phyloP scores from a whole-genome alignment of 2,888 invertebrate species.

The Drosophila crucigera region DNA sequence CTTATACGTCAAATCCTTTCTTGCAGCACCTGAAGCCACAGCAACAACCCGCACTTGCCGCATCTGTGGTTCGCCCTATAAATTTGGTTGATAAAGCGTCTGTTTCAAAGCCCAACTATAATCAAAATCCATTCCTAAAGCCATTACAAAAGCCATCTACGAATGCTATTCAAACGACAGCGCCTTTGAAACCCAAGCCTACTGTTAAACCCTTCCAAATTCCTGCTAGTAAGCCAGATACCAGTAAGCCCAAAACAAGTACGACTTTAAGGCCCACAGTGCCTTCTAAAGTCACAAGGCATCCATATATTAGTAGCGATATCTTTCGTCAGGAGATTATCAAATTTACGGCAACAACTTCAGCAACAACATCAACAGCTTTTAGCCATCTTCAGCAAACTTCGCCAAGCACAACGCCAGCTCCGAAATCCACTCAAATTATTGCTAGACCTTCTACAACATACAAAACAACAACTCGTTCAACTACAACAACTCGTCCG shows the following conservation, averaged over 20 bases:
- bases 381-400: conserved; percentile 2
- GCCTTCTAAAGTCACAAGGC: conserved; percentile 18
- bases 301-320: conserved; percentile 65
- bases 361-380: conserved; percentile 29
- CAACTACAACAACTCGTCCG: conserved; percentile 32
- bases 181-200: conserved; percentile 4
- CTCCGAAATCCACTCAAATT: conserved; percentile 18
- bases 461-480: conserved; percentile 30
- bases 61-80: background rate
- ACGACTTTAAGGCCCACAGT: conserved; percentile 29
- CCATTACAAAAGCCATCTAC: conserved; percentile 9
- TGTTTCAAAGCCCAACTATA: conserved; percentile 32
- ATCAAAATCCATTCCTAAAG: conserved; percentile 60
- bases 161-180: conserved; percentile 6
- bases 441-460: conserved; percentile 25
- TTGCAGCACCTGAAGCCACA: conserved; percentile 38
- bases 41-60: background rate
- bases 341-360: conserved; percentile 50
- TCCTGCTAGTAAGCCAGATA: conserved; percentile 10
- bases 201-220: conserved; percentile 63
- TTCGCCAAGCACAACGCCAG: background rate
- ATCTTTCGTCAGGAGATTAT: conserved; percentile 60
- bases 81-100: background rate
- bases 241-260: conserved; percentile 13
- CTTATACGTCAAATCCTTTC: conserved; percentile 56